A percentile compares a stretch with the other conserved stretches of the same genome.
These are phyloP conservation scores for Panagrolaimus sp. DNA, from an alignment of 1,140 invertebrate species.

Conservation along the genomic window DNA sequence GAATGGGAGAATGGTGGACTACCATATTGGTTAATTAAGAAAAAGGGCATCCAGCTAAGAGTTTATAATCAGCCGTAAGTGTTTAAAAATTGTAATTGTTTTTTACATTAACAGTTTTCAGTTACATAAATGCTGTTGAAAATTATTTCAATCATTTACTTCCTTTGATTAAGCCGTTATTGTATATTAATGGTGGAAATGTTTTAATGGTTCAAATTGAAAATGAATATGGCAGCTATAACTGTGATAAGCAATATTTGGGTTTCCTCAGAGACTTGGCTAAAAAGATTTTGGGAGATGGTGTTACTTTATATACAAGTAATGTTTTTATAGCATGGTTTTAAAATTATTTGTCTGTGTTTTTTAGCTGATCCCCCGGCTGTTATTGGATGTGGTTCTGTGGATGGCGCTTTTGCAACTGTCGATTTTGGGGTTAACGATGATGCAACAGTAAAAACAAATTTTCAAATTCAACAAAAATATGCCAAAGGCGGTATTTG, in stretches of 20 bases:
- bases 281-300: conserved; percentile 46
- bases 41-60: conserved; percentile 25
- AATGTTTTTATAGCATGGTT: conserved; percentile 32
- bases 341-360: conserved; percentile 54
- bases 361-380: conserved; percentile 23
- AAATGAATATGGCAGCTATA: conserved; percentile 80
- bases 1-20: conserved; percentile 70
- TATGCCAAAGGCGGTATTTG: conserved; percentile 22
- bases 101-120: conserved; percentile 18
- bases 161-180: conserved; percentile 24
- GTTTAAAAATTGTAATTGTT: neutral
- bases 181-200: conserved; percentile 59
- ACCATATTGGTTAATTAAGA: conserved; percentile 44
- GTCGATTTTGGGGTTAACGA: conserved; percentile 35
- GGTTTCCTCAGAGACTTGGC: conserved; percentile 58
- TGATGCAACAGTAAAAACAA: neutral
- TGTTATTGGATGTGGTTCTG: conserved; percentile 31
- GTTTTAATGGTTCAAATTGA: conserved; percentile 68
- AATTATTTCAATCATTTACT: conserved; percentile 26
- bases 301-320: conserved; percentile 42
- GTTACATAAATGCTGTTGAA: conserved; percentile 25
- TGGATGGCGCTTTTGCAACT: conserved; percentile 37
- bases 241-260: conserved; percentile 69
- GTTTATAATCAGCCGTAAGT: conserved; percentile 19
- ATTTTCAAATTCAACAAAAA: conserved; percentile 31